phyloP scores from a whole-genome alignment of 2,888 invertebrate genomes.

The Aspidapion aeneum region DNA sequence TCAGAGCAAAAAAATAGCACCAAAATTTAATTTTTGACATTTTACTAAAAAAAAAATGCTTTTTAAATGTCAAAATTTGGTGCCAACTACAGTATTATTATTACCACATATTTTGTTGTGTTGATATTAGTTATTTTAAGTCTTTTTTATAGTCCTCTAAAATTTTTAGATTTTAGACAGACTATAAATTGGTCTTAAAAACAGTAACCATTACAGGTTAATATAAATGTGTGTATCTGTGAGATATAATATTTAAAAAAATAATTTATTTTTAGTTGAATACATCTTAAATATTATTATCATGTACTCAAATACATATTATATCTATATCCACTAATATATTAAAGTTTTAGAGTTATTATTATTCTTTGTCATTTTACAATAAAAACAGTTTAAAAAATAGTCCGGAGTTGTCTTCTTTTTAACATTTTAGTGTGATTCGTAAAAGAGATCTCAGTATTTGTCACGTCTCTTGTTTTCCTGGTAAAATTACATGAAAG shows the following conservation, averaged over 20 bases:
- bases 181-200: not conserved
- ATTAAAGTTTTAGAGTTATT: slow-evolving; percentile 63
- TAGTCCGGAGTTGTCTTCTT: not conserved
- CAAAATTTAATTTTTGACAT: too few species aligned
- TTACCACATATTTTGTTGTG: slow-evolving; percentile 45
- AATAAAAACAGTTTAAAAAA: slow-evolving; percentile 52
- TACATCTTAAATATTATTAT: slow-evolving; percentile 38
- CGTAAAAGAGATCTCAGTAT: too few species aligned
- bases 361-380: slow-evolving; percentile 71
- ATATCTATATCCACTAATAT: slow-evolving; percentile 47
- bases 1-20: too few species aligned
- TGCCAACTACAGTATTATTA: slow-evolving; percentile 48
- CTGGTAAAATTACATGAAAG: too few species aligned
- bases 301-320: slow-evolving; percentile 48
- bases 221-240: slow-evolving; percentile 31
- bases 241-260: slow-evolving; percentile 26
- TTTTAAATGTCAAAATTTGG: slow-evolving; percentile 27
- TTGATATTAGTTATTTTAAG: slow-evolving; percentile 22
- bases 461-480: too few species aligned
- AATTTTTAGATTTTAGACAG: not conserved
- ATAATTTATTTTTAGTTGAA: slow-evolving; percentile 37
- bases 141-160: slow-evolving; percentile 10
- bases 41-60: not conserved
- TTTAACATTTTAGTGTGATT: not conserved
- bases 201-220: slow-evolving; percentile 16